These are phyloP conservation scores for Pipra filicauda DNA, from an alignment of 2,113 vertebrate genomes.

Conservation along the genomic window DNA sequence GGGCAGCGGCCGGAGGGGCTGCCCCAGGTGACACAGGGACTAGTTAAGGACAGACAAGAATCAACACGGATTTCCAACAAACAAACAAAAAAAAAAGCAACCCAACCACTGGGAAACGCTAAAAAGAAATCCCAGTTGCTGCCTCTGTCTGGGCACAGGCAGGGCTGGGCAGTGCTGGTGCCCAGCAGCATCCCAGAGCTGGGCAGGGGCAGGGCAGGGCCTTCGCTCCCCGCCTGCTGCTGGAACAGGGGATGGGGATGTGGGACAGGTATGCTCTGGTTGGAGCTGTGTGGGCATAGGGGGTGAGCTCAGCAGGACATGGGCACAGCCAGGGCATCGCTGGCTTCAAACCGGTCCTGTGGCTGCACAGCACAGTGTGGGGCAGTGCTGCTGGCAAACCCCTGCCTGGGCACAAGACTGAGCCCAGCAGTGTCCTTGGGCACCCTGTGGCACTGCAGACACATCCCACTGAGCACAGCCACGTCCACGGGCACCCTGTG, in stretches of 20 bases:
- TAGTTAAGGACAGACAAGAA: conserved; percentile 39
- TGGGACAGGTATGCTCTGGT: fast-evolving
- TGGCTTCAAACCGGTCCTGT: fast-evolving
- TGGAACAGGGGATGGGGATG: neutral
- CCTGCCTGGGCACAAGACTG: fast-evolving
- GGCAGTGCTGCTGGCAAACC: neutral
- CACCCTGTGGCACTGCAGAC: neutral
- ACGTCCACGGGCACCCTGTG: neutral
- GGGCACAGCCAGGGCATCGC: fast-evolving
- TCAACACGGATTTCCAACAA: neutral
- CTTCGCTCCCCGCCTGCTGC: neutral
- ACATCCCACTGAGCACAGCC: neutral
- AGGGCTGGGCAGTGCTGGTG: neutral
- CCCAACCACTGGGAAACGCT: neutral
- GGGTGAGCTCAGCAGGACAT: neutral
- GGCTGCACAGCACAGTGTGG: neutral
- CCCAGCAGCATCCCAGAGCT: neutral
- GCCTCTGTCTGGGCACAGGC: neutral
- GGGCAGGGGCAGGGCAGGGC: neutral
- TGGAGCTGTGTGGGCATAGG: neutral
- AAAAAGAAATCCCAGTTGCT: neutral
- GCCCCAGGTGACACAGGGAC: conserved; percentile 43
- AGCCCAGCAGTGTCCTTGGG: neutral
- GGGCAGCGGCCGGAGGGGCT: neutral
- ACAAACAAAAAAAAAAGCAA: neutral